phyloP scores from a whole-genome alignment of 2,888 invertebrate genomes.

The Cacoxenus indagator region DNA sequence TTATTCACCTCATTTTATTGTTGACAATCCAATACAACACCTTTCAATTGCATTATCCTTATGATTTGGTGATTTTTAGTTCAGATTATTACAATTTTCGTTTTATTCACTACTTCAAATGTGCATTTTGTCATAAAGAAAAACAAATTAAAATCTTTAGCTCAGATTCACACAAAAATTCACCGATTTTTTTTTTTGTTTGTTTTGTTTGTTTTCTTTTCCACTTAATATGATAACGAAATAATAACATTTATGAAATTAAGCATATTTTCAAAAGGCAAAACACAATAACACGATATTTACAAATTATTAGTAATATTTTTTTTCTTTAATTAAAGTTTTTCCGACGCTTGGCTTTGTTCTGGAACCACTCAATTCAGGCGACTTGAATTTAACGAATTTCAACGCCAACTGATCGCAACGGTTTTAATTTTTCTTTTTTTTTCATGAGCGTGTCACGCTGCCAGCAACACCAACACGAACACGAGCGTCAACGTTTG shows the following conservation, averaged over 20 bases:
- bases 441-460: neutral
- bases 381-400: conserved; percentile 52
- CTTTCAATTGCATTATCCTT: conserved; percentile 4
- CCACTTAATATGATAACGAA: too few relatives aligned
- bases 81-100: too few relatives aligned
- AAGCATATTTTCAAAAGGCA: too few relatives aligned
- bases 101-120: too few relatives aligned
- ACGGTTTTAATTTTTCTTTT: neutral
- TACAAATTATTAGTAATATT: neutral
- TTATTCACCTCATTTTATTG: neutral
- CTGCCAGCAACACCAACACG: neutral
- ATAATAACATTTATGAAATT: too few relatives aligned
- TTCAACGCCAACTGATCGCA: neutral
- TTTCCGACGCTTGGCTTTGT: neutral
- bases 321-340: neutral
- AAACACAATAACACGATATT: too few relatives aligned
- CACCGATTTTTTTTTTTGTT: too few relatives aligned
- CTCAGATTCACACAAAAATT: too few relatives aligned
- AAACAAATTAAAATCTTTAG: too few relatives aligned
- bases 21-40: neutral
- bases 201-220: too few relatives aligned
- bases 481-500: too few relatives aligned
- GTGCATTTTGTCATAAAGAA: too few relatives aligned
- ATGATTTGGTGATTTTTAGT: neutral
- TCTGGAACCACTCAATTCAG: conserved; percentile 55